Conservation (phyloP, 1,140 invertebrate species). For the Drosophila seguyi region DNA sequence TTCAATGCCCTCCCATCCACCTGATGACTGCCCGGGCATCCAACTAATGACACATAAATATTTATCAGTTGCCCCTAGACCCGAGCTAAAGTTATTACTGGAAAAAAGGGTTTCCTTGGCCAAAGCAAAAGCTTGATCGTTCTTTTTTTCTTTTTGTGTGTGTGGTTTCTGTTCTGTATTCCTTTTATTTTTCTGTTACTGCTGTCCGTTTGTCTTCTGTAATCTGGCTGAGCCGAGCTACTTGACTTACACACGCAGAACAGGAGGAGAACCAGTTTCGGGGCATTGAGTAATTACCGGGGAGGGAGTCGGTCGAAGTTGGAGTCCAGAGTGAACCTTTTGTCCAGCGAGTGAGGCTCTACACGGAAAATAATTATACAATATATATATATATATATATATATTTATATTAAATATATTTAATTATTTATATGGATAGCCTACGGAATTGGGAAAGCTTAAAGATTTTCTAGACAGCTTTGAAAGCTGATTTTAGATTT, state of each 20-base stretch:
- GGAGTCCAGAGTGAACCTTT: conserved; percentile 57
- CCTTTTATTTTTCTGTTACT: conserved; percentile 1
- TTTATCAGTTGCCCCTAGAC: conserved; percentile 54
- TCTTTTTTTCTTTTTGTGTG: conserved; percentile 6
- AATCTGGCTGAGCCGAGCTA: conserved; percentile 75
- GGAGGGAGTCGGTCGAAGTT: conserved; percentile 9
- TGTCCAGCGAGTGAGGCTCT: conserved; percentile 47
- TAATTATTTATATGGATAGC: background rate
- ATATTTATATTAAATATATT: background rate
- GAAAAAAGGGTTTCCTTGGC: conserved; percentile 68
- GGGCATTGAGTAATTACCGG: conserved; percentile 74
- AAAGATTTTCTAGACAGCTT: background rate
- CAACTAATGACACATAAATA: conserved; percentile 80
- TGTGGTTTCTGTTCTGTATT: conserved; percentile 21
- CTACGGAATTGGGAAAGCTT: background rate
- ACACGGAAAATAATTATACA: conserved; percentile 2
- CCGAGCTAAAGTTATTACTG: conserved; percentile 52
- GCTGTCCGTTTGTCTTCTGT: conserved; percentile 55
- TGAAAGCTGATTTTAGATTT: background rate
- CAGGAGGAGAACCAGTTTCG: conserved; percentile 70
- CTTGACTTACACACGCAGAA: conserved; percentile 79
- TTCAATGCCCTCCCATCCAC: conserved; percentile 69
- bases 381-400: background rate
- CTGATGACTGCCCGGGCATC: conserved; percentile 61
- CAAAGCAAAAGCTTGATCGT: conserved; percentile 59